Percentiles rank a stretch among this genome's conserved stretches.
Evolutionary conservation across 1,140 invertebrate genomes (phyloP).

Genomic region (Caligus rogercresseyi): DNA sequence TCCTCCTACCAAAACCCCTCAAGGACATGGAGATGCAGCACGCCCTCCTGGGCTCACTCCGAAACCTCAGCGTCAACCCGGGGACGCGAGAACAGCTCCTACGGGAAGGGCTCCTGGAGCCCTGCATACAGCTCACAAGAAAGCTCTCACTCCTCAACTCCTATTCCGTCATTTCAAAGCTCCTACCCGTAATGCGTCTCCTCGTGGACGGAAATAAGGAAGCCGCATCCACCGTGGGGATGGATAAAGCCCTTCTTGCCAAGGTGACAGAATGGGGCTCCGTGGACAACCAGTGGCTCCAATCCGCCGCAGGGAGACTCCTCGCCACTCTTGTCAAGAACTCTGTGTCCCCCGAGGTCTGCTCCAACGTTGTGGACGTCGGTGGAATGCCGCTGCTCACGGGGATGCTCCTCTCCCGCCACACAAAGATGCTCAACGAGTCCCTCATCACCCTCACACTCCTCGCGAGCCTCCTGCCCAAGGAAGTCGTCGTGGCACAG

Average conservation of each 20-base stretch:
- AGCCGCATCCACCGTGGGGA: neutral
- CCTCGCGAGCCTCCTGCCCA: neutral
- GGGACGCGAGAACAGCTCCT: neutral
- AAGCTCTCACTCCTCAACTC: neutral
- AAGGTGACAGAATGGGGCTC: neutral
- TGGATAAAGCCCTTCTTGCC: neutral
- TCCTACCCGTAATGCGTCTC: neutral
- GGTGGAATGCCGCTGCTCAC: constrained; percentile 7
- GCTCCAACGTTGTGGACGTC: neutral
- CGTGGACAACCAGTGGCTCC: neutral
- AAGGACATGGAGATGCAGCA: constrained; percentile 5
- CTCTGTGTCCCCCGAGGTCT: neutral
- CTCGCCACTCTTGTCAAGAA: constrained; percentile 9
- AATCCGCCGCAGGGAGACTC: neutral
- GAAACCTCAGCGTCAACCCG: constrained; percentile 7
- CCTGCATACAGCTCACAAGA: neutral
- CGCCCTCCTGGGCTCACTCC: constrained; percentile 1
- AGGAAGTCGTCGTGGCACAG: neutral
- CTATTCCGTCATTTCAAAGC: constrained; percentile 4
- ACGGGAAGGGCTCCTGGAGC: neutral
- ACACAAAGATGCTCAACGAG: constrained; percentile 8
- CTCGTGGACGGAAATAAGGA: neutral
- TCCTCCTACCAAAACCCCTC: neutral
- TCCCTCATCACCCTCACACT: neutral
- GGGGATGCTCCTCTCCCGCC: neutral